phyloP scores from a whole-genome alignment of 2,113 vertebrate genomes.

The Terrapene triunguis region DNA sequence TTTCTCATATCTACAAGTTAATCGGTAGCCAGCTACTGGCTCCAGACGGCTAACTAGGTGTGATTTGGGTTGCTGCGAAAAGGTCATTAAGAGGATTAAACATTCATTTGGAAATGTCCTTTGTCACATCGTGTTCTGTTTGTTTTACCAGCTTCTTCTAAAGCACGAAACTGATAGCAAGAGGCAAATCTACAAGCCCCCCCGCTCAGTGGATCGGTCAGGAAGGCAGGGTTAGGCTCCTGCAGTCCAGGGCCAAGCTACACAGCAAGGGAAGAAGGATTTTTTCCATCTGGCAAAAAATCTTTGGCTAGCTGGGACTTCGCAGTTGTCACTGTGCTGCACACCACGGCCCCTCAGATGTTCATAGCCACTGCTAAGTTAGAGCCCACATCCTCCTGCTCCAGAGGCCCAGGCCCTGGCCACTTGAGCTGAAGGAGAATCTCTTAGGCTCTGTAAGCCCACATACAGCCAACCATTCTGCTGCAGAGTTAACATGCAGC shows the following conservation, averaged over 20 bases:
- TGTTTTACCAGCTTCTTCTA: not conserved
- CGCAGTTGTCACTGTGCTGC: too few species aligned
- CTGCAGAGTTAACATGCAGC: not conserved
- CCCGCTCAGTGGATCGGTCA: not conserved
- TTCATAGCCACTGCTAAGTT: accelerated
- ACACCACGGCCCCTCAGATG: too few species aligned
- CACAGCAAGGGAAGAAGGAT: not conserved
- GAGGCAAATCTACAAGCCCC: not conserved
- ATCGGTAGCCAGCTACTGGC: not conserved
- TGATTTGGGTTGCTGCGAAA: not conserved
- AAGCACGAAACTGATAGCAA: not conserved
- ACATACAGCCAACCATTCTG: not conserved
- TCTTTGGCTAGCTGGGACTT: not conserved
- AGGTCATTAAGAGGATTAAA: not conserved
- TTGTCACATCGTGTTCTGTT: not conserved
- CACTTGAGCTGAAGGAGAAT: not conserved
- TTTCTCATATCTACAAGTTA: not conserved
- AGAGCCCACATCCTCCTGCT: not conserved
- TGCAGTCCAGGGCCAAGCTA: not conserved
- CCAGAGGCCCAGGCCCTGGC: not conserved
- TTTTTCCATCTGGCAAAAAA: not conserved
- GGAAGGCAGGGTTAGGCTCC: not conserved
- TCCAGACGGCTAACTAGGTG: not conserved
- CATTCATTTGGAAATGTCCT: not conserved
- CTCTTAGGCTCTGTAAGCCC: not conserved